phyloP scores from a whole-genome alignment of 2,888 invertebrate species.

The Leptopilina myrica region DNA sequence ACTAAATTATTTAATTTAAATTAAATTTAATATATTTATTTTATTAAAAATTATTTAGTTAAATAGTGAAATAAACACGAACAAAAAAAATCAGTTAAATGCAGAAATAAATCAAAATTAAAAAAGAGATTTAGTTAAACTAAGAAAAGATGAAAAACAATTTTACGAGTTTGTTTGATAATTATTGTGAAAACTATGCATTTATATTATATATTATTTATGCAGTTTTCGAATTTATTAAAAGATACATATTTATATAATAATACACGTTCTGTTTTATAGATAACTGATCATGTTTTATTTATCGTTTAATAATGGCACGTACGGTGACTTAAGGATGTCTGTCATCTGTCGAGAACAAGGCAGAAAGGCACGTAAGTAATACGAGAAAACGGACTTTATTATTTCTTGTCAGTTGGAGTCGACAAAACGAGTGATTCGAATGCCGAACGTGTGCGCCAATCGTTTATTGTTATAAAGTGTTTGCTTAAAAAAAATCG shows the following conservation, averaged over 20 bases:
- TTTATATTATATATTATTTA: too few relatives aligned
- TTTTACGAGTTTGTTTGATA: too few relatives aligned
- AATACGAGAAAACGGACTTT: conserved; percentile 54
- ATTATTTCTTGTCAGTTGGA: conserved; percentile 42
- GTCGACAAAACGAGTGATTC: conserved; percentile 59
- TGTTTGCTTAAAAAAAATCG: background rate
- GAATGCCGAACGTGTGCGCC: conserved; percentile 48
- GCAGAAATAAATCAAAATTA: too few relatives aligned
- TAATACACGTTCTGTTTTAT: conserved; percentile 14
- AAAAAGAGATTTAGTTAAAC: too few relatives aligned
- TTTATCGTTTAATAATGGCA: conserved; percentile 35
- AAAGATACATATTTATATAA: background rate
- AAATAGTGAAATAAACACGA: too few relatives aligned
- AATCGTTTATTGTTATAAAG: conserved; percentile 27
- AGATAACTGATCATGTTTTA: conserved; percentile 16
- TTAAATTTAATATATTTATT: too few relatives aligned
- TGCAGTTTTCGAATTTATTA: too few relatives aligned
- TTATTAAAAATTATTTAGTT: too few relatives aligned
- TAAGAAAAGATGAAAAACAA: too few relatives aligned
- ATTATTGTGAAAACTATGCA: too few relatives aligned
- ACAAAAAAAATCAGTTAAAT: too few relatives aligned
- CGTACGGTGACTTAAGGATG: conserved; percentile 29
- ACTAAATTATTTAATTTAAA: too few relatives aligned
- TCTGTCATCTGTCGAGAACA: conserved; percentile 19
- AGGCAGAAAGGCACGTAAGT: conserved; percentile 12